These are phyloP conservation scores for Sphaerophoria rueppellii DNA, from an alignment of 2,888 invertebrate genomes.

Conservation along the genomic window DNA sequence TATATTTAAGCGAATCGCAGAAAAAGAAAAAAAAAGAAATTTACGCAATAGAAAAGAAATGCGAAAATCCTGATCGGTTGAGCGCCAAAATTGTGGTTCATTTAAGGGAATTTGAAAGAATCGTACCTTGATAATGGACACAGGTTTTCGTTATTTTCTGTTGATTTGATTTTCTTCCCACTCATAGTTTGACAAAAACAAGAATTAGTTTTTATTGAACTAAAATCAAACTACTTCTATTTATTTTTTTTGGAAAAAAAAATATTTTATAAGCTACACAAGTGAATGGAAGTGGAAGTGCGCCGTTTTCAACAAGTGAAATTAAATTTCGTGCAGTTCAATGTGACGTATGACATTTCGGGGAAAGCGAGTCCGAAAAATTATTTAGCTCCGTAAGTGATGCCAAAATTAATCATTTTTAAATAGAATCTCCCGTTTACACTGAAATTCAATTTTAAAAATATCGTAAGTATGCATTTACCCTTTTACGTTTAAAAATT, in stretches of 20 bases:
- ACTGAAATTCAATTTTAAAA: too few species aligned
- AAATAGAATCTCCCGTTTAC: too few species aligned
- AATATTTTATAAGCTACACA: not conserved
- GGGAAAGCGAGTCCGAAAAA: conserved; percentile 37
- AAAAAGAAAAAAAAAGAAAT: conserved; percentile 22
- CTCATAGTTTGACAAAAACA: conserved; percentile 77
- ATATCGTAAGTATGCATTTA: too few species aligned
- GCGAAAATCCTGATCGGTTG: conserved; percentile 5
- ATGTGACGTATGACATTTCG: conserved; percentile 44
- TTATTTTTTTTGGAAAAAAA: conserved; percentile 12
- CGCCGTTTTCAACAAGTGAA: conserved; percentile 66
- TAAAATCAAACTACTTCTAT: conserved; percentile 22
- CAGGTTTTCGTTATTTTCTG: conserved; percentile 80
- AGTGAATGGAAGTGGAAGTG: conserved; percentile 12
- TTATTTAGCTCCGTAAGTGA: conserved; percentile 42
- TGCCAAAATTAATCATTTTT: conserved; percentile 30
- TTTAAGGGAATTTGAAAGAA: not conserved
- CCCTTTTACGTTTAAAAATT: too few species aligned
- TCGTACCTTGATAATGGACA: conserved; percentile 79
- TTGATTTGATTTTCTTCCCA: conserved; percentile 76
- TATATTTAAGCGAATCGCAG: not conserved
- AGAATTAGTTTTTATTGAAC: not conserved
- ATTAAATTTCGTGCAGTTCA: conserved; percentile 19
- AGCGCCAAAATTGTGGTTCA: conserved; percentile 37
- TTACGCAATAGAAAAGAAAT: not conserved